Conservation (phyloP, 2,888 invertebrate genomes). For the Dryomyza anilis region DNA sequence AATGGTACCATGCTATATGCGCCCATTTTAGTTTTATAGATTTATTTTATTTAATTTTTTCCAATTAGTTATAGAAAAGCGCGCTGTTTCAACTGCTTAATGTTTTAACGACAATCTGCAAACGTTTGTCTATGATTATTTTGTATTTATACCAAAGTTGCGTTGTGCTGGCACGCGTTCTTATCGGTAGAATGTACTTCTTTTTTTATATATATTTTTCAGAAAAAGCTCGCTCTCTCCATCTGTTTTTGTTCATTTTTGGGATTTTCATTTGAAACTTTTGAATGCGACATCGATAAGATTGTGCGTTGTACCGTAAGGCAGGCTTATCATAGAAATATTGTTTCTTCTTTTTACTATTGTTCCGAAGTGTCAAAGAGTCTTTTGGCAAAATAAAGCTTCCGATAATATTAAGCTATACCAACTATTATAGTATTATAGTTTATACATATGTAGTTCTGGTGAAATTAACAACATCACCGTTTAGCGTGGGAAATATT, state of each 20-base stretch:
- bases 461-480: no score
- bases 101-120: conserved; percentile 10
- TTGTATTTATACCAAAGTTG: conserved; percentile 19
- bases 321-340: background rate
- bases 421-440: no score
- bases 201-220: background rate
- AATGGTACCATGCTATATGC: background rate
- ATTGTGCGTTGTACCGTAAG: background rate
- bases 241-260: conserved; percentile 6
- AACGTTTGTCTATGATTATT: background rate
- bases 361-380: no score
- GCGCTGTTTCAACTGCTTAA: background rate
- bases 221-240: conserved; percentile 11
- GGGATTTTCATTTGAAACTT: background rate
- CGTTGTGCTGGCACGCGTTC: background rate
- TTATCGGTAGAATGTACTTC: conserved; percentile 2
- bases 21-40: background rate
- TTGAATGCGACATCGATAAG: background rate
- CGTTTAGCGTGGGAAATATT: no score
- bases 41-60: background rate
- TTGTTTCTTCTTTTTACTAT: no score
- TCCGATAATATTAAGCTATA: no score
- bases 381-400: no score
- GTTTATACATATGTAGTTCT: no score
- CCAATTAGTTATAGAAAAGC: background rate